Evolutionary conservation across 92 coral and sea anemone genomes (phyloP), one percentile per base, ranked within the genome.

Genomic region (Zoanthus solanderi): DNA sequence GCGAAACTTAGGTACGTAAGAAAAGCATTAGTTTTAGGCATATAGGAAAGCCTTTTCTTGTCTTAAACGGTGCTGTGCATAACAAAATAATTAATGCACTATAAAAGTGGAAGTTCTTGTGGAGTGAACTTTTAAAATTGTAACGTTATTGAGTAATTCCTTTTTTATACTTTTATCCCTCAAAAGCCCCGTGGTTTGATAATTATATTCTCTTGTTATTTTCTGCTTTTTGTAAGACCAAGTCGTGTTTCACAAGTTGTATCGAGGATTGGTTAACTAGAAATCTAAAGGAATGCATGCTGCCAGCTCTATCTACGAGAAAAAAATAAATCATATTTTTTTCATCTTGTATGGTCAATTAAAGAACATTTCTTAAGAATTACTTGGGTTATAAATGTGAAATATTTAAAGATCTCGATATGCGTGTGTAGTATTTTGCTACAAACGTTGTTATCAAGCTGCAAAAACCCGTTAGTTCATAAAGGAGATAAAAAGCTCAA

Each of bases 391-490:
- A 50, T 0, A 50, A 50, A 50, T 50, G 12, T 50, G 12, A 63
- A 63, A 63, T 63, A 63, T 12, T 58, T 58, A 12, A 16, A 18
- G 9, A 0, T 2, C n/a, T n/a, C 30, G 7, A 16, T 17, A 16
- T 9, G 69, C 69, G 69, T 63, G 69, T 16, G 31, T n/a, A 16
- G 7, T 16, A 17, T 9, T n/a, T 12, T 63, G 30, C 69, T n/a
- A 16, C 69, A 63, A 9, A 8, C 15, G 7, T 30, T 30, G 6
- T 30, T 37, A 63, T 63, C 30, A 80, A 44, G 42, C 42, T 34
- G 42, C 42, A 81, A 66, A n/a, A 81, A 81, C 60, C 58, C 85
- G 58, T 65, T 81, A 73, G 45, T 67, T 66, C 75, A 66, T 81
- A 60, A 65, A 28, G 75, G 42, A 1, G 66, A 44, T 63, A 81